Evolutionary conservation across 1,140 invertebrate genomes (phyloP).

Genomic region (Hyles euphorbiae): DNA sequence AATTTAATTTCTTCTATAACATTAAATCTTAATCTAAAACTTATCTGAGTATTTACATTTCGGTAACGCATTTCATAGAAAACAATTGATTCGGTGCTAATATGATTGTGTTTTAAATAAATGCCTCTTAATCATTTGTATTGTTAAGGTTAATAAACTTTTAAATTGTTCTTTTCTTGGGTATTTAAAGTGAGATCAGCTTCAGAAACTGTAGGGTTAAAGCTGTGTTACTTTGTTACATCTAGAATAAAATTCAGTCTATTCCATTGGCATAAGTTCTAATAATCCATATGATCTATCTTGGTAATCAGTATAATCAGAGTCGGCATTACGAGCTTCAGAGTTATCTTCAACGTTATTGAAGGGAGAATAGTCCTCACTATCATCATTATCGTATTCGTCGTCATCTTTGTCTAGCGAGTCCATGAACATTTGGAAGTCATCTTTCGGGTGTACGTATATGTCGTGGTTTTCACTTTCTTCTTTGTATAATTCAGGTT

Average conservation of each 20-base stretch:
- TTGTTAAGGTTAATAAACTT: background rate
- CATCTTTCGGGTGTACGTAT: slow-evolving; percentile 44
- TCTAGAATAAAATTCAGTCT: slow-evolving; percentile 41
- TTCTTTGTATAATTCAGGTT: slow-evolving; percentile 31
- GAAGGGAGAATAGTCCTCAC: slow-evolving; percentile 24
- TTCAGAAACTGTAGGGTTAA: slow-evolving; percentile 33
- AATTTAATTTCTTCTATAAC: slow-evolving; percentile 26
- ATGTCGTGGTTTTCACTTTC: slow-evolving; percentile 43
- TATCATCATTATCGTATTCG: slow-evolving; percentile 40
- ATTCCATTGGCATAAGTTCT: slow-evolving; percentile 68
- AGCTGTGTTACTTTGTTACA: slow-evolving; percentile 37
- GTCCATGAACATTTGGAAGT: slow-evolving; percentile 50
- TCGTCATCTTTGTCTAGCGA: slow-evolving; percentile 31
- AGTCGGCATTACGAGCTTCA: slow-evolving; percentile 19
- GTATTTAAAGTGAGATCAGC: slow-evolving; percentile 25
- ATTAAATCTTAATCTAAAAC: slow-evolving; percentile 47
- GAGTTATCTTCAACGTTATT: slow-evolving; percentile 22
- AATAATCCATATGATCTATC: slow-evolving; percentile 47
- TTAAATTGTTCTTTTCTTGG: background rate
- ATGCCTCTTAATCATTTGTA: slow-evolving; percentile 46
- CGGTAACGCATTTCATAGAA: slow-evolving; percentile 18
- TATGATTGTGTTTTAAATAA: slow-evolving; percentile 25
- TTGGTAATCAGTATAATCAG: slow-evolving; percentile 35
- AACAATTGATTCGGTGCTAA: background rate
- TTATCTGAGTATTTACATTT: slow-evolving; percentile 62